Evolutionary conservation across 2,113 vertebrate species (phyloP).

Genomic region (Tonatia bakeri): DNA sequence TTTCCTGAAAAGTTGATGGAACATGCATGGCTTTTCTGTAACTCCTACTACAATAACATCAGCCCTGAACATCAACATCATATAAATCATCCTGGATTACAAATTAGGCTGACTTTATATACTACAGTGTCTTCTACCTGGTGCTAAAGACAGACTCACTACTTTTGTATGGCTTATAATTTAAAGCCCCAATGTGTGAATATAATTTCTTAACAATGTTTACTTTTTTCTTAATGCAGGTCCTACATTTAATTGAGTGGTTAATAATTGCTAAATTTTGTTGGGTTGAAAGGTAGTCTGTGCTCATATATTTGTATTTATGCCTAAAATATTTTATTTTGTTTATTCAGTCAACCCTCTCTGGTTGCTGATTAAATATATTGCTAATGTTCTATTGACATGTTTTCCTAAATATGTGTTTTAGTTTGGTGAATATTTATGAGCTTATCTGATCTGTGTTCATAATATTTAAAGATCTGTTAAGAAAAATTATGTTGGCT

Average conservation of each 20-base stretch:
- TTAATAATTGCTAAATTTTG: conserved; percentile 18
- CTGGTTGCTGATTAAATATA: conserved; percentile 67
- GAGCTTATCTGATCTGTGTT: conserved; percentile 32
- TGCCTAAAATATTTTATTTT: conserved; percentile 38
- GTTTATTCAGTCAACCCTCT: conserved; percentile 56
- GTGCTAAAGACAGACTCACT: neutral
- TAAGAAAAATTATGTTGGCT: conserved; percentile 55
- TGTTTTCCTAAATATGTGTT: conserved; percentile 46
- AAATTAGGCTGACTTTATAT: neutral
- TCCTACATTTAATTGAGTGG: conserved; percentile 5
- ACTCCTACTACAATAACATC: neutral
- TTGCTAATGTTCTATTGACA: conserved; percentile 70
- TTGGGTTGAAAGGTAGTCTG: conserved; percentile 33
- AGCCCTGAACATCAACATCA: neutral
- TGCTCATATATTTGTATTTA: conserved; percentile 42
- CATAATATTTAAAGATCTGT: conserved; percentile 49
- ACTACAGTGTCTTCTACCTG: neutral
- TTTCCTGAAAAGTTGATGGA: neutral
- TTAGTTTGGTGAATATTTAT: conserved; percentile 68
- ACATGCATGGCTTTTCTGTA: conserved; percentile 3
- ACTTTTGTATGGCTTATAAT: neutral
- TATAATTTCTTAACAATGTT: conserved; percentile 34
- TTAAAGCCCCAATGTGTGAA: neutral
- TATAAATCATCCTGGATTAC: neutral
- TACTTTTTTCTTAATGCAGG: conserved; percentile 9